Evolutionary conservation across 2,888 invertebrate species (phyloP), one percentile per base, ranked within the genome.

Genomic region (Brachycybe producta): DNA sequence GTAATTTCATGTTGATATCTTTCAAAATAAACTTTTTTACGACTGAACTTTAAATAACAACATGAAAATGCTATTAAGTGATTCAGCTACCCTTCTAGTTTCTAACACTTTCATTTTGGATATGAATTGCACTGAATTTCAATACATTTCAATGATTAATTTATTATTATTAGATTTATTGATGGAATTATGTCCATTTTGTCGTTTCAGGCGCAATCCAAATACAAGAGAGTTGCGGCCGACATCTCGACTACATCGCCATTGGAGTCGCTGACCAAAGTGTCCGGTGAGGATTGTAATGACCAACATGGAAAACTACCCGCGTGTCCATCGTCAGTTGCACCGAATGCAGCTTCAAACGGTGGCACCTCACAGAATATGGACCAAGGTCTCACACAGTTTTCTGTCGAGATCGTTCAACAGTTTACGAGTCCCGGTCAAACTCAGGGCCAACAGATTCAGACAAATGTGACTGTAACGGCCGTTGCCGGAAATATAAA

Each of bases 331-430:
- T n/a, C n/a, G n/a, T n/a, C n/a, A n/a, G n/a, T n/a, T n/a, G n/a
- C n/a, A n/a, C n/a, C n/a, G n/a, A n/a, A n/a, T n/a, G n/a, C n/a
- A n/a, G n/a, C n/a, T n/a, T n/a, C n/a, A n/a, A n/a, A n/a, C n/a
- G n/a, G n/a, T n/a, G n/a, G n/a, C n/a, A n/a, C n/a, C n/a, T n/a
- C n/a, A n/a, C n/a, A n/a, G n/a, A n/a, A n/a, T n/a, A n/a, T n/a
- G n/a, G n/a, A n/a, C n/a, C n/a, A n/a, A n/a, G 45, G 45, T 39
- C 65, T 70, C 63, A 78, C 79, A 55, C 87, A 87, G 67, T 87
- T 90, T 70, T 86, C 86, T 3, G 87, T 90, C 54, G 87, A 90
- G 70, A 90, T 90, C 61, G 88, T 90, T 21, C 90, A 90, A 66
- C 88, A 90, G 67, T 88, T 88, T 65, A 86, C 86, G 55, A 55